Evolutionary conservation across 2,797 vertebrate genomes (phyloP).

Genomic region (Ptychadena robeensis): DNA sequence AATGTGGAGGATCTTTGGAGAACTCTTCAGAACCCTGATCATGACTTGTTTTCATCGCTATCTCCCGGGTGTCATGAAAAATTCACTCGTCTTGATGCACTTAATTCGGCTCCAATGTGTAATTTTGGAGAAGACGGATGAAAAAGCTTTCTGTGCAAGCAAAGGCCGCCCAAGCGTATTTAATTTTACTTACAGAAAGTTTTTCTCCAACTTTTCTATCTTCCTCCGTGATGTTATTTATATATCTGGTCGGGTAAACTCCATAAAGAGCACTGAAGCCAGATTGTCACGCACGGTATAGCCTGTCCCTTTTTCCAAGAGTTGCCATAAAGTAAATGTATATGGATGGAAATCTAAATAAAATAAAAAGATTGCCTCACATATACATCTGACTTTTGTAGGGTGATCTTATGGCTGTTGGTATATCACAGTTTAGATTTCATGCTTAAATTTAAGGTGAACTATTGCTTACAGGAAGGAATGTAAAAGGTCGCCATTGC

Average conservation of each 20-base stretch:
- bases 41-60: neutral
- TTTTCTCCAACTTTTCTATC: neutral
- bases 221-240: neutral
- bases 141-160: neutral
- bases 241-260: neutral
- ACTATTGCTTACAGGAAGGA: neutral
- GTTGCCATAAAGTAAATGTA: neutral
- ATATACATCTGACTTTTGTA: neutral
- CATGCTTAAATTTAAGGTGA: neutral
- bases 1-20: neutral
- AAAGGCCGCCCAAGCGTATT: neutral
- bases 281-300: conserved; percentile 3
- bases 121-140: neutral
- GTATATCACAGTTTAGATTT: neutral
- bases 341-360: neutral
- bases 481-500: too few relatives aligned
- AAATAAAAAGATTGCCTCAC: neutral
- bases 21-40: conserved; percentile 5
- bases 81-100: conserved; percentile 22
- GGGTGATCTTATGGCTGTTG: conserved; percentile 8
- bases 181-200: neutral
- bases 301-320: neutral
- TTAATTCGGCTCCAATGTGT: neutral
- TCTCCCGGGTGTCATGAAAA: conserved; percentile 26
- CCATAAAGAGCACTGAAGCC: neutral